Evolutionary conservation across 2,797 vertebrate genomes (phyloP).

Genomic region (Tokudaia muenninki): DNA sequence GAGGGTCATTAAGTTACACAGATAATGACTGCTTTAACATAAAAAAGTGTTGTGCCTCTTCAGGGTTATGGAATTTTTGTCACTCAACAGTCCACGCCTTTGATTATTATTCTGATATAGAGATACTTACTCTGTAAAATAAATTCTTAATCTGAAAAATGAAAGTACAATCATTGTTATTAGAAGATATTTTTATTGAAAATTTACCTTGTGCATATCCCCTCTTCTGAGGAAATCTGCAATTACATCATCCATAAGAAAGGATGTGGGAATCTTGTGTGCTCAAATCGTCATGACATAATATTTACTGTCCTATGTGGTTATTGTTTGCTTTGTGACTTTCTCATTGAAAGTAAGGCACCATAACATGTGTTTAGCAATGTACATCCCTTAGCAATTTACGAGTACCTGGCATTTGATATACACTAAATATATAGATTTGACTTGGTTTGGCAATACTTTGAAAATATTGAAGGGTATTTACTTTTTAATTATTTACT

Average conservation of each 20-base stretch:
- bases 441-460: neutral
- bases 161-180: neutral
- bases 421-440: neutral
- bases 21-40: too few species aligned
- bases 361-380: neutral
- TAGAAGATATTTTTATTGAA: neutral
- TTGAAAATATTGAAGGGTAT: neutral
- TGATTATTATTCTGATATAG: neutral
- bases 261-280: too few species aligned
- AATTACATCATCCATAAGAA: neutral
- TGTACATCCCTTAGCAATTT: neutral
- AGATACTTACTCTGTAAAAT: neutral
- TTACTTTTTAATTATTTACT: neutral
- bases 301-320: too few species aligned
- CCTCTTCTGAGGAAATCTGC: neutral
- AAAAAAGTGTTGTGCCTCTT: neutral
- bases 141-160: neutral
- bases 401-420: neutral
- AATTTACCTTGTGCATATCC: neutral
- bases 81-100: neutral
- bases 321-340: neutral
- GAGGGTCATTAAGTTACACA: neutral
- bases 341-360: too few species aligned
- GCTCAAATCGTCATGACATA: neutral
- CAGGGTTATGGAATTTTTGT: neutral